Evolutionary conservation across 2,113 vertebrate genomes (phyloP).

Genomic region (Aptenodytes forsteri): DNA sequence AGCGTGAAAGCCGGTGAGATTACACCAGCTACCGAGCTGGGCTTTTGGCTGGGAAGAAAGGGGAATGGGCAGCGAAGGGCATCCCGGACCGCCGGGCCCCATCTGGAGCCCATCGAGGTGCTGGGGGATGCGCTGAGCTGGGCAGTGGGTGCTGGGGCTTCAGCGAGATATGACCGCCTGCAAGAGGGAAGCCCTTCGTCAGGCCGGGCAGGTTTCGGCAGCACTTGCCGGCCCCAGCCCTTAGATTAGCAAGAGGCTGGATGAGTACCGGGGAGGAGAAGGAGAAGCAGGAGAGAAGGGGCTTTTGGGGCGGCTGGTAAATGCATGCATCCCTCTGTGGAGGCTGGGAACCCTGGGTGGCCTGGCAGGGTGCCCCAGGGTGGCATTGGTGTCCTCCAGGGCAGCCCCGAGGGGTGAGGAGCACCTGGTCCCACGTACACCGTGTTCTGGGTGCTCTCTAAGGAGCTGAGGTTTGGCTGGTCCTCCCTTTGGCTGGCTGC

Average conservation of each 20-base stretch:
- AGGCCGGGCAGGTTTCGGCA: neutral
- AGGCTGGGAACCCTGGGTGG: accelerated
- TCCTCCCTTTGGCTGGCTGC: neutral
- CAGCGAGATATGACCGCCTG: neutral
- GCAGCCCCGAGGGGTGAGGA: neutral
- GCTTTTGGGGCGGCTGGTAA: accelerated
- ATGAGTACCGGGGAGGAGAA: neutral
- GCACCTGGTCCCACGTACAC: accelerated
- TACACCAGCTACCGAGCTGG: neutral
- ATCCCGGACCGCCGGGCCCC: accelerated
- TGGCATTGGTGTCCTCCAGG: neutral
- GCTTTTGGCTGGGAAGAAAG: neutral
- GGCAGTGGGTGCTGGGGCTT: neutral
- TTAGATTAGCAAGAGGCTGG: neutral
- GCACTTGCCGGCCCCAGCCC: neutral
- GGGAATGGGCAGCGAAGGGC: neutral
- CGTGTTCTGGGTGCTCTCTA: neutral
- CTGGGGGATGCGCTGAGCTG: neutral
- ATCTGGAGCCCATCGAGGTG: accelerated
- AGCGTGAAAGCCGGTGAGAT: neutral
- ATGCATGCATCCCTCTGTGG: neutral
- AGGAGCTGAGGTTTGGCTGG: neutral
- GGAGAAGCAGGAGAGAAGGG: neutral
- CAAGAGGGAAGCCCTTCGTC: neutral
- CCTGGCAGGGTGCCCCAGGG: neutral